Evolutionary conservation across 2,888 invertebrate genomes (phyloP).

Genomic region (Ametastegia equiseti): DNA sequence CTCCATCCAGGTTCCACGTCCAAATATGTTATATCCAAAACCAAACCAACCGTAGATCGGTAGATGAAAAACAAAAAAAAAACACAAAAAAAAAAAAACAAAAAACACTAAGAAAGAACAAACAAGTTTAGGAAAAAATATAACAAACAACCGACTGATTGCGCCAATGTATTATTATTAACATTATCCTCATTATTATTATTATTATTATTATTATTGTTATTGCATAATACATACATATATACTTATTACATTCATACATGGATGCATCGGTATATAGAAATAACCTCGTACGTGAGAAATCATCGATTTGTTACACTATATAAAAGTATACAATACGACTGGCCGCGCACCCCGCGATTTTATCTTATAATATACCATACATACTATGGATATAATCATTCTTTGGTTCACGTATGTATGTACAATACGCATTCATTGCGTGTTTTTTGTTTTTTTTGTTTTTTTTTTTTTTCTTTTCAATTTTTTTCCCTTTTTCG

Average conservation of each 20-base stretch:
- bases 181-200: not conserved
- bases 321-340: not conserved
- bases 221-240: no score
- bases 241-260: no score
- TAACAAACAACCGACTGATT: conserved; percentile 38
- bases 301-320: no score
- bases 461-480: not conserved
- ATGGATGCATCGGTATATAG: no score
- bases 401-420: not conserved
- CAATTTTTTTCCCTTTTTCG: not conserved
- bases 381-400: no score
- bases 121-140: no score
- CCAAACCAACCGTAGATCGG: conserved; percentile 39
- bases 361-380: not conserved
- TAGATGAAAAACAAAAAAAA: no score
- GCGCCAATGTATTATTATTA: conserved; percentile 7
- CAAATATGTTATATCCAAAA: conserved; percentile 66
- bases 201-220: not conserved
- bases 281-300: no score
- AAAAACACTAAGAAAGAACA: no score
- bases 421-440: not conserved
- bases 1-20: conserved; percentile 75
- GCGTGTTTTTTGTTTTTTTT: not conserved
- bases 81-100: no score
- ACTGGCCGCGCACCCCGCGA: not conserved